Evolutionary conservation across 2,888 invertebrate species (phyloP), one percentile per base, ranked within the genome.

Genomic region (Nomada goodeniana): DNA sequence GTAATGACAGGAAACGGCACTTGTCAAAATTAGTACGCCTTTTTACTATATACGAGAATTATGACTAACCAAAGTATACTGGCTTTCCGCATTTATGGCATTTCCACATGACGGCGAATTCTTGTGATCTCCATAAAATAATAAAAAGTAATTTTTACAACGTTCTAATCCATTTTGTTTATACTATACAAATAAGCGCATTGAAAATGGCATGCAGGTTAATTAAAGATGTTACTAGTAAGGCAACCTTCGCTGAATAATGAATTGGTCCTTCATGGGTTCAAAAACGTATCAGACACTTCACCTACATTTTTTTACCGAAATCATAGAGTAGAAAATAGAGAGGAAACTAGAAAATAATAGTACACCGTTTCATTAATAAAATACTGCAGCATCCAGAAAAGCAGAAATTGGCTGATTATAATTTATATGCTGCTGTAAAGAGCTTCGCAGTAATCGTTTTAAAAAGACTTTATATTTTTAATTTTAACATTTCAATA

Each of bases 11-110:
- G 69, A 78, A 77, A 71, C 47, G 65, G 47, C 71, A 78, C 65
- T 86, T 82, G 82, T 86, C 77, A 80, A 84, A 84, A 78, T 60
- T 60, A 63, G 42, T 72, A 77, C 59, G 68, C 57, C 69, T 79
- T 77, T 69, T 83, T 76, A 74, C 69, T 77, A 65, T 76, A 74
- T 85, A 53, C 65, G 59, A 80, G 73, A 55, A 80, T 65, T 52
- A 55, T 69, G 74, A 83, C 90, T 86, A 73, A 97, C 97, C 97
- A 93, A 97, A 97, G 94, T 96, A 97, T 86, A 97, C 97, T 80
- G 97, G 97, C 94, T 97, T 97, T 89, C 96, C 96, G 94, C 97
- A 97, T 94, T 97, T 97, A 94, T 97, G 96, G 94, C 97, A 97
- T 95, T 96, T 96, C 97, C 97, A 97, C 97, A 97, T 97, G 88